phyloP scores from a whole-genome alignment of 2,797 vertebrate species.

The Hippoglossus hippoglossus region DNA sequence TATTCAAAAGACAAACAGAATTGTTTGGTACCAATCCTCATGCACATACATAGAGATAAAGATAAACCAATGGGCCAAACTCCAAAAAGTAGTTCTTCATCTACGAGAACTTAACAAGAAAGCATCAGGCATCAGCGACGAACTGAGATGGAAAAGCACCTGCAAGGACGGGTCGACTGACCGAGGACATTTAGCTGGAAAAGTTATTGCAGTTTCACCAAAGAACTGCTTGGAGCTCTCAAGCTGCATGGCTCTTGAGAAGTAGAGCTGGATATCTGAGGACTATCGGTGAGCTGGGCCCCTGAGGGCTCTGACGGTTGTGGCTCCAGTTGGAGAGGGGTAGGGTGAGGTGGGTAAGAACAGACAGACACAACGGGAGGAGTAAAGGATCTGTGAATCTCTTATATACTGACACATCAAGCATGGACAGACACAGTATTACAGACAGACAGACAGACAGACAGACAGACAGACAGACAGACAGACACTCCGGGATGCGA shows the following conservation, averaged over 20 bases:
- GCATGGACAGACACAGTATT: conserved; percentile 80
- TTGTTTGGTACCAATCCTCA: conserved; percentile 44
- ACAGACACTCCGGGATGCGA: conserved; percentile 75
- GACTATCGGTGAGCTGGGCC: conserved; percentile 37
- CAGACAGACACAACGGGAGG: conserved; percentile 59
- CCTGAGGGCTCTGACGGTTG: conserved; percentile 43
- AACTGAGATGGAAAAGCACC: conserved; percentile 37
- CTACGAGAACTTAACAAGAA: conserved; percentile 1
- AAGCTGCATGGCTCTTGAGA: conserved; percentile 46
- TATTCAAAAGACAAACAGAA: background rate
- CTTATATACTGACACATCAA: conserved; percentile 81
- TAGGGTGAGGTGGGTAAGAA: conserved; percentile 57
- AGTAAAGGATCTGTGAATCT: conserved; percentile 75
- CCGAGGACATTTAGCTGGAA: conserved; percentile 35
- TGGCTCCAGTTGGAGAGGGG: conserved; percentile 49
- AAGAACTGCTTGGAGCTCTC: conserved; percentile 47
- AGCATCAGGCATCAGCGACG: background rate
- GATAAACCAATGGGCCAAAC: background rate
- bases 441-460: conserved; percentile 72
- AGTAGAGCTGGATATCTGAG: conserved; percentile 44
- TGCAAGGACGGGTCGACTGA: conserved; percentile 5
- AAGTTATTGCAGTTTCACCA: conserved; percentile 40
- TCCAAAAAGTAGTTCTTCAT: background rate
- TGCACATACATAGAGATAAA: conserved; percentile 10
- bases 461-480: conserved; percentile 69